Percentiles rank a stretch among this genome's conserved stretches.
phyloP scores from a whole-genome alignment of 2,888 invertebrate genomes.

The Apodemia duryi region DNA sequence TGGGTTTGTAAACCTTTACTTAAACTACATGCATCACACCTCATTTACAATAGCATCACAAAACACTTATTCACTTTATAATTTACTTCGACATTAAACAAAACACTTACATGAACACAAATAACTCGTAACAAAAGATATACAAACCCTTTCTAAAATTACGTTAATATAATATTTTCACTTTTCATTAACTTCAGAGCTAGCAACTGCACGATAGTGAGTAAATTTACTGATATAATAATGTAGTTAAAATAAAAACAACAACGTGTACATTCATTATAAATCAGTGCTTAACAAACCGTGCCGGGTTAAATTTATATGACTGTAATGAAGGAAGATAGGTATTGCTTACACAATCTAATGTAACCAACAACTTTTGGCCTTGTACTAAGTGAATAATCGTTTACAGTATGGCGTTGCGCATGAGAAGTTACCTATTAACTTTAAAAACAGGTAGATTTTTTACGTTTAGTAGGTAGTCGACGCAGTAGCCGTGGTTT shows the following conservation, averaged over 20 bases:
- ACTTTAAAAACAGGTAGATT: no score
- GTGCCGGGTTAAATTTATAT: not conserved
- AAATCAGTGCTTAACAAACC: not conserved
- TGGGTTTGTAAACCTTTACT: slow-evolving; percentile 80
- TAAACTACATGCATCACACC: slow-evolving; percentile 47
- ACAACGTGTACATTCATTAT: no score
- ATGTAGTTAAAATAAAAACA: slow-evolving; percentile 15
- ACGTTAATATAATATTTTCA: slow-evolving; percentile 50
- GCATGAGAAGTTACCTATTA: not conserved
- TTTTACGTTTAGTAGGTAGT: not conserved
- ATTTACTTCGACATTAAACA: slow-evolving; percentile 30
- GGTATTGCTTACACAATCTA: not conserved
- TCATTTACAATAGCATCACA: slow-evolving; percentile 29
- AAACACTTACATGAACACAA: slow-evolving; percentile 28
- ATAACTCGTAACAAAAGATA: slow-evolving; percentile 57
- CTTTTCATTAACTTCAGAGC: slow-evolving; percentile 62
- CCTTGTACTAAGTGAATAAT: slow-evolving; percentile 4
- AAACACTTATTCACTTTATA: slow-evolving; percentile 29
- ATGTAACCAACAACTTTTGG: not conserved
- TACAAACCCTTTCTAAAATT: slow-evolving; percentile 71
- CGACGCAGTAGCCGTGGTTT: no score
- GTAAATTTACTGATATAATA: slow-evolving; percentile 41
- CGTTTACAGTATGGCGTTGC: not conserved
- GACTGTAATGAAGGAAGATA: not conserved
- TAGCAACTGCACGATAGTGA: slow-evolving; percentile 69